These are phyloP conservation scores for Grapholita molesta DNA, from an alignment of 1,140 invertebrate genomes.

Conservation along the genomic window DNA sequence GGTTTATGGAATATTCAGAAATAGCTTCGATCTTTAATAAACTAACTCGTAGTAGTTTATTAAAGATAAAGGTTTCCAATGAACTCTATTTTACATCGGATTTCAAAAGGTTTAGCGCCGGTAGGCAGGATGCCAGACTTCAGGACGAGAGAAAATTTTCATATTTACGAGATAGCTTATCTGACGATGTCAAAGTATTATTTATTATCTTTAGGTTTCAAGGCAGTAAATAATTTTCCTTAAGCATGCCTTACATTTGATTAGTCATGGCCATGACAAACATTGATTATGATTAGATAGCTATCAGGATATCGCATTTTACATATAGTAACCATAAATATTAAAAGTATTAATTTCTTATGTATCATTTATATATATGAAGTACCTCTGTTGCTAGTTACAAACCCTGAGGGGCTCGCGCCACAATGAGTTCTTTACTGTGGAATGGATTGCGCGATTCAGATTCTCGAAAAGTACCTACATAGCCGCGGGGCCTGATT, in stretches of 20 bases:
- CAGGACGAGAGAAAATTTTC: not conserved
- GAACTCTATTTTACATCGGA: not conserved
- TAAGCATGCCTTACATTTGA: no score
- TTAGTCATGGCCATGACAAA: not conserved
- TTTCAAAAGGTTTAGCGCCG: slow-evolving; percentile 3
- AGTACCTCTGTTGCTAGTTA: not conserved
- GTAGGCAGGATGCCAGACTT: slow-evolving; percentile 8
- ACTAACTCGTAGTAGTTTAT: not conserved
- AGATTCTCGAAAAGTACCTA: slow-evolving; percentile 23
- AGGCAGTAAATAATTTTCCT: no score
- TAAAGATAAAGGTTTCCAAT: not conserved
- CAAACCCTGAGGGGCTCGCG: slow-evolving; percentile 14
- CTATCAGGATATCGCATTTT: not conserved
- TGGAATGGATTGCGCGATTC: slow-evolving; percentile 19
- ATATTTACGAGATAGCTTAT: not conserved
- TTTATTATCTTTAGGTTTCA: not conserved
- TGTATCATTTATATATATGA: not conserved
- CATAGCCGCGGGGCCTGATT: slow-evolving; percentile 37
- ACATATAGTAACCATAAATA: not conserved
- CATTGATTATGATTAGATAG: not conserved
- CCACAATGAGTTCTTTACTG: slow-evolving; percentile 32
- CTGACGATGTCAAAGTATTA: not conserved
- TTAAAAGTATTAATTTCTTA: no score
- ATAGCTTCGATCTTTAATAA: not conserved
- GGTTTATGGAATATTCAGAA: not conserved